Percentiles rank a stretch among this genome's conserved stretches.
These are phyloP conservation scores for Melanogrammus aeglefinus DNA, from an alignment of 2,797 vertebrate species.

Conservation along the genomic window DNA sequence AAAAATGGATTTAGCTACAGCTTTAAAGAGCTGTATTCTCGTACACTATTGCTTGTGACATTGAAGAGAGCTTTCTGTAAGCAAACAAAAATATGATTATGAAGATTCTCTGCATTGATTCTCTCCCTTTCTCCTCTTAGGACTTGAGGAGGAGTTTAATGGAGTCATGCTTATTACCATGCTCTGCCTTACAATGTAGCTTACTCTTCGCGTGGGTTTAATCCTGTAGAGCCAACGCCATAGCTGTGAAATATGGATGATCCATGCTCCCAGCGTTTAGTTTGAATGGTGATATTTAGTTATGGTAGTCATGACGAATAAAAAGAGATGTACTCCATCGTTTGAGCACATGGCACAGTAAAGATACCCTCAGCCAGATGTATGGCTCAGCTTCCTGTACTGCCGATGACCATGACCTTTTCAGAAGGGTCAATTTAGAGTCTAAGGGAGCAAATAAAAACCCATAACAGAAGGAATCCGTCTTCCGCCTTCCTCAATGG, in stretches of 20 bases:
- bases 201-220: slow-evolving; percentile 54
- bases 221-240: slow-evolving; percentile 53
- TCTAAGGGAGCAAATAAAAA: background rate
- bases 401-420: background rate
- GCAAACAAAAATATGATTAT: slow-evolving; percentile 16
- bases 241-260: slow-evolving; percentile 46
- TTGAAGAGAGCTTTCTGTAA: background rate
- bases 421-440: background rate
- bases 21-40: slow-evolving; percentile 7
- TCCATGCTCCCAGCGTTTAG: slow-evolving; percentile 41
- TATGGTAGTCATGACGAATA: background rate
- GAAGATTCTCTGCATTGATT: slow-evolving; percentile 16
- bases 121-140: slow-evolving; percentile 33
- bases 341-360: background rate
- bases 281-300: background rate
- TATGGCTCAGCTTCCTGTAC: background rate
- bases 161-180: slow-evolving; percentile 62
- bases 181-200: slow-evolving; percentile 47
- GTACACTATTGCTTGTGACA: background rate
- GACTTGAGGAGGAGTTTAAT: slow-evolving; percentile 61
- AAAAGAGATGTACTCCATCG: background rate
- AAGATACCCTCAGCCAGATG: background rate
- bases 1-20: slow-evolving; percentile 8
- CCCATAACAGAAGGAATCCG: background rate
- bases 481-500: slow-evolving; percentile 28